Evolutionary conservation across 2,888 invertebrate genomes (phyloP).

Genomic region (Pseudococcus longispinus): DNA sequence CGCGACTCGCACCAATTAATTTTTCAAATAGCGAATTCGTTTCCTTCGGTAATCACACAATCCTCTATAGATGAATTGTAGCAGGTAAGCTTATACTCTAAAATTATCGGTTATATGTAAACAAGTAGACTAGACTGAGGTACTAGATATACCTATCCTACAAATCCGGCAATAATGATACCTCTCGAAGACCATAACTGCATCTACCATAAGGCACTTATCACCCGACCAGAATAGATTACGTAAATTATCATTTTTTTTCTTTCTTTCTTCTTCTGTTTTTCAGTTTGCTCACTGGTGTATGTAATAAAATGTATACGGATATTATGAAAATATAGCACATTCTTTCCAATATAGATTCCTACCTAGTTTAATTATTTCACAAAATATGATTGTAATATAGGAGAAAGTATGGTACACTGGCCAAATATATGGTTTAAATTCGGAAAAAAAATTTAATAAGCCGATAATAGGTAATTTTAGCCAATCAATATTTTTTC

Average conservation of each 20-base stretch:
- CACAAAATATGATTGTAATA: background rate
- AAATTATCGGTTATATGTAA: constrained; percentile 21
- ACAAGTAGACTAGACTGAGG: background rate
- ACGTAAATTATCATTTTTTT: constrained; percentile 25
- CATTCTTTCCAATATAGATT: constrained; percentile 16
- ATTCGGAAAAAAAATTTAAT: background rate
- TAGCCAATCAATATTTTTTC: background rate
- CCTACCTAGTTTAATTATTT: constrained; percentile 9
- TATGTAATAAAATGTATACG: constrained; percentile 29
- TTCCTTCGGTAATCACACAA: constrained; percentile 10
- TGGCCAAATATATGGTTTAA: background rate
- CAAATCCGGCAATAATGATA: background rate
- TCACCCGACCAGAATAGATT: constrained; percentile 26
- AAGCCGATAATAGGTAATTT: background rate
- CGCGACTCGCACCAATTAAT: constrained; percentile 42
- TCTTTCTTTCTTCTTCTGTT: background rate
- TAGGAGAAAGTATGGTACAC: background rate
- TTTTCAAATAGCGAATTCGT: background rate
- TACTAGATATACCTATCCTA: background rate
- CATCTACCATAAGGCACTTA: background rate
- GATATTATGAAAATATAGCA: constrained; percentile 28
- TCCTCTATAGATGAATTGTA: background rate
- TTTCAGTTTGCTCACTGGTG: constrained; percentile 22
- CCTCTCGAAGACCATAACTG: background rate
- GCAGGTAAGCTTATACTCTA: constrained; percentile 11